Percentiles rank a stretch among this genome's conserved stretches.
Conservation (phyloP, 2,113 vertebrate species). For the Calyptommatus sinebrachiatus region DNA sequence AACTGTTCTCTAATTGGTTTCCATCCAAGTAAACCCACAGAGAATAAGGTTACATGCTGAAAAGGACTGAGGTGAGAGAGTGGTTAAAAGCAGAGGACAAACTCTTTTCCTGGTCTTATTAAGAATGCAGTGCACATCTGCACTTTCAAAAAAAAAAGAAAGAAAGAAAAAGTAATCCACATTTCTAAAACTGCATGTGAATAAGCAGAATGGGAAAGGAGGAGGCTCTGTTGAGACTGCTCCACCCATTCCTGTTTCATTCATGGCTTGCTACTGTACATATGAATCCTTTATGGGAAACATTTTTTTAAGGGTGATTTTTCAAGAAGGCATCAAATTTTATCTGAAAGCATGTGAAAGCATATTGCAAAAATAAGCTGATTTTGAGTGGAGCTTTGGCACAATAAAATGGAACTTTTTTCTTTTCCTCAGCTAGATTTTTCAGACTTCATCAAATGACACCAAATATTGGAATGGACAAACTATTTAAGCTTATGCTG, state of each 20-base stretch:
- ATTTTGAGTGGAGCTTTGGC: constrained; percentile 34
- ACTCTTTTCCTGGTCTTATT: constrained; percentile 75
- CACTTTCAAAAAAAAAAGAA: constrained; percentile 65
- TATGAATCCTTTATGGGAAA: constrained; percentile 36
- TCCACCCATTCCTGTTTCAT: constrained; percentile 43
- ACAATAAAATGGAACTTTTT: background rate
- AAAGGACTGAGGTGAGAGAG: constrained; percentile 75
- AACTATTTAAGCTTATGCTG: background rate
- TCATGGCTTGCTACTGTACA: constrained; percentile 15
- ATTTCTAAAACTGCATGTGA: constrained; percentile 63
- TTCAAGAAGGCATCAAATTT: constrained; percentile 10
- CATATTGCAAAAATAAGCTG: background rate
- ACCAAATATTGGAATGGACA: constrained; percentile 16
- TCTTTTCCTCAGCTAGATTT: constrained; percentile 20
- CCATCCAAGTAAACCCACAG: constrained; percentile 77
- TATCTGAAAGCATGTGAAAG: constrained; percentile 30
- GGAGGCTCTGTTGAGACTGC: constrained; percentile 48
- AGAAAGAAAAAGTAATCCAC: constrained; percentile 34
- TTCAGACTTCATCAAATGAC: constrained; percentile 4
- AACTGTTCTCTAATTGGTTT: constrained; percentile 79
- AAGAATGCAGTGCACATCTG: constrained; percentile 73
- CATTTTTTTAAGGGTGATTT: constrained; percentile 24
- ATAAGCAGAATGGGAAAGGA: constrained; percentile 45
- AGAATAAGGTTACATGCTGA: constrained; percentile 78
- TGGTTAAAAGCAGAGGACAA: constrained; percentile 72